Percentiles rank a stretch among this genome's conserved stretches.
Conservation (phyloP, 1,140 invertebrate species). For the Chironomus striatipennis region DNA sequence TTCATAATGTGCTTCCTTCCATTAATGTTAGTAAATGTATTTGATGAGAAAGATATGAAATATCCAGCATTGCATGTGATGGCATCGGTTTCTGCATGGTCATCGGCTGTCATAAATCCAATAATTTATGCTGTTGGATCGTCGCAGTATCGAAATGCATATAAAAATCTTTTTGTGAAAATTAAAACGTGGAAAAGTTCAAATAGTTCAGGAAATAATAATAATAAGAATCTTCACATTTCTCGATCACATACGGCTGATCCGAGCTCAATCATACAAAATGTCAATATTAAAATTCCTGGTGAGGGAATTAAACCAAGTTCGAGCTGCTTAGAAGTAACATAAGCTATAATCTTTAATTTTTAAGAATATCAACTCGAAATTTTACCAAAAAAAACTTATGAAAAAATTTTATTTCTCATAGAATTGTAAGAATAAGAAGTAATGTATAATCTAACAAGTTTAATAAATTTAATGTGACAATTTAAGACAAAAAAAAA, state of each 20-base stretch:
- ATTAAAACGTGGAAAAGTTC: not conserved
- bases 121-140: conserved; percentile 64
- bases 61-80: conserved; percentile 68
- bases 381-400: not conserved
- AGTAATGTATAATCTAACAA: conserved; percentile 29
- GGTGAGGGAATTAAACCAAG: not conserved
- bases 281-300: not conserved
- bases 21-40: conserved; percentile 75
- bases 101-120: conserved; percentile 76
- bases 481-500: conserved; percentile 25
- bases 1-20: conserved; percentile 78
- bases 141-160: conserved; percentile 21
- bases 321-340: conserved; percentile 9
- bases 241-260: conserved; percentile 4
- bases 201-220: conserved; percentile 23
- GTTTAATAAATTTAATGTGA: conserved; percentile 25
- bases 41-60: conserved; percentile 56
- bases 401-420: not conserved
- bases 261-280: not conserved
- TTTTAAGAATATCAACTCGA: conserved; percentile 25
- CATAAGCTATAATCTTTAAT: conserved; percentile 24
- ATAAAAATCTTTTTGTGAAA: conserved; percentile 25
- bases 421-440: conserved; percentile 20
- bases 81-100: conserved; percentile 76
- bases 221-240: not conserved